Percentiles rank a stretch among this genome's conserved stretches.
These are phyloP conservation scores for Euthynnus affinis DNA, from an alignment of 2,797 vertebrate species.

Conservation along the genomic window DNA sequence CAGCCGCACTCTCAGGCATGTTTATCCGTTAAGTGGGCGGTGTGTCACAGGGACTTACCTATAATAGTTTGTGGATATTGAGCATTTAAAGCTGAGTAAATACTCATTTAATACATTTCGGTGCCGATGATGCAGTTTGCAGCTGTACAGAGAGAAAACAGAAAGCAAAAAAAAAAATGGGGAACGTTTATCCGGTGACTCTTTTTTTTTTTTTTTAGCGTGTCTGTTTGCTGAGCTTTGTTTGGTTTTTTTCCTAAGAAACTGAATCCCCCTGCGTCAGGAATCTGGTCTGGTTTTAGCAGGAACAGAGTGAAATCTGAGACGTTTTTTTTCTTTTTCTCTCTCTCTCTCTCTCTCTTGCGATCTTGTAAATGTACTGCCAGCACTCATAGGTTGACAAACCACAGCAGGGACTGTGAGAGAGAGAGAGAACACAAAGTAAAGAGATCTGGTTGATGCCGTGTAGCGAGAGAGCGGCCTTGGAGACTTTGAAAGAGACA, in stretches of 20 bases:
- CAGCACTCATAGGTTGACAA: conserved; percentile 24
- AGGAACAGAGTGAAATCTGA: conserved; percentile 18
- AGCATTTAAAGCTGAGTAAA: conserved; percentile 30
- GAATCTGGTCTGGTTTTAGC: conserved; percentile 23
- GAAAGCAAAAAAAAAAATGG: conserved; percentile 6
- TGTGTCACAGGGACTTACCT: conserved; percentile 40
- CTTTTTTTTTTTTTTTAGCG: neutral
- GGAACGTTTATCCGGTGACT: neutral
- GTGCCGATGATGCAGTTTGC: conserved; percentile 21
- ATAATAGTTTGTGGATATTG: conserved; percentile 20
- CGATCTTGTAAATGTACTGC: conserved; percentile 9
- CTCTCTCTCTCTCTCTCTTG: too few species aligned
- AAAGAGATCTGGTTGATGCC: conserved; percentile 10
- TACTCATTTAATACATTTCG: neutral
- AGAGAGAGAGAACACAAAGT: neutral
- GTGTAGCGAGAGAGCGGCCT: neutral
- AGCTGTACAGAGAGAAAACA: neutral
- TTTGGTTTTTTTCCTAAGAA: conserved; percentile 27
- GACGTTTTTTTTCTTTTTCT: conserved; percentile 25
- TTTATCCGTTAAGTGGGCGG: conserved; percentile 13
- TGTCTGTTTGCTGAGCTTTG: conserved; percentile 13
- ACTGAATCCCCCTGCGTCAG: conserved; percentile 9
- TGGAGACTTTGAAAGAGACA: conserved; percentile 6
- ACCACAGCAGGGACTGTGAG: conserved; percentile 9
- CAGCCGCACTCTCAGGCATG: conserved; percentile 6